Percentiles rank a stretch among this genome's conserved stretches.
phyloP scores from a whole-genome alignment of 2,797 vertebrate species.

The Phrynocephalus guinanensis region DNA sequence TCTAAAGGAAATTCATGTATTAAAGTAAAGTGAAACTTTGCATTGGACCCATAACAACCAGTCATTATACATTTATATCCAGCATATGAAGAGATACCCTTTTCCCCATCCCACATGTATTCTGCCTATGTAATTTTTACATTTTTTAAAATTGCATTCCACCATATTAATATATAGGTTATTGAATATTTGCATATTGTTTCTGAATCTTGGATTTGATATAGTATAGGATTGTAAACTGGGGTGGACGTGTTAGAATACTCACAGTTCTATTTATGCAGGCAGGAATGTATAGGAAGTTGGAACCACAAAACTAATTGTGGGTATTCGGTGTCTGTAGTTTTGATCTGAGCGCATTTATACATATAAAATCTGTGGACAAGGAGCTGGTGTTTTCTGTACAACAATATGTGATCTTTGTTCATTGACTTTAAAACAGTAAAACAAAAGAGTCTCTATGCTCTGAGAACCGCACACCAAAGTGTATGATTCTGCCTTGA shows the following conservation, averaged over 20 bases:
- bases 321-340: not conserved
- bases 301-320: not conserved
- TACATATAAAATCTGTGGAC: not conserved
- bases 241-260: not conserved
- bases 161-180: not conserved
- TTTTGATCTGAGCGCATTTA: not conserved
- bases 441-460: conserved; percentile 25
- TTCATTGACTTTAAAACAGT: conserved; percentile 28
- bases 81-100: conserved; percentile 26
- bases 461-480: not conserved
- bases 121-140: not conserved
- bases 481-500: not conserved
- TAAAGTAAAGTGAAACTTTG: conserved; percentile 10
- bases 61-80: conserved; percentile 35
- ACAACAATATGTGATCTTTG: not conserved
- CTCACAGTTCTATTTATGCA: not conserved
- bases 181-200: not conserved
- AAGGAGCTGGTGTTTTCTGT: conserved; percentile 11
- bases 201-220: conserved; percentile 1
- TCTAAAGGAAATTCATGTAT: conserved; percentile 11
- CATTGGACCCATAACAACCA: conserved; percentile 23
- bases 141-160: not conserved
- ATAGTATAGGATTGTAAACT: not conserved
- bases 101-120: not conserved
- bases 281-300: not conserved